A percentile compares a stretch with the other conserved stretches of the same genome.
phyloP scores from a whole-genome alignment of 2,797 vertebrate genomes.

The Hydrocynus forskahlii region DNA sequence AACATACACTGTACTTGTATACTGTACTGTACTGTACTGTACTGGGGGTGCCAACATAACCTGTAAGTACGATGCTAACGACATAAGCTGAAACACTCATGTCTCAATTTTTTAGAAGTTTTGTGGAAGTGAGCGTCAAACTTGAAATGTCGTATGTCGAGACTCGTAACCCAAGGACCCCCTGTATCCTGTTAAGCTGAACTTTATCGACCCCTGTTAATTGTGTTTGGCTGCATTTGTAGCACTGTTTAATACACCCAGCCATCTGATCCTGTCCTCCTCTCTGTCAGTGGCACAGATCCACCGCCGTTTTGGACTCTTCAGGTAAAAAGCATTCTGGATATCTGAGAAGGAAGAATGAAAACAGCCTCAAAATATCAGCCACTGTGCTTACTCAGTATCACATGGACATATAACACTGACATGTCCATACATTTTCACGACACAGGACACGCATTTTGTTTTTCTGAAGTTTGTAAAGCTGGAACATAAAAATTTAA shows the following conservation, averaged over 20 bases:
- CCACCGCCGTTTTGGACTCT: constrained; percentile 78
- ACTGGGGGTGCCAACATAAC: no score
- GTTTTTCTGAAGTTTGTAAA: no score
- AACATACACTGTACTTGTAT: no score
- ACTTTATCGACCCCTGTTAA: neutral
- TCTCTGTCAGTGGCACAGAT: constrained; percentile 75
- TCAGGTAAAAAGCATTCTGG: constrained; percentile 80
- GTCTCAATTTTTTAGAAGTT: no score
- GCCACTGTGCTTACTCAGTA: neutral
- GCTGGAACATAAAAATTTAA: no score
- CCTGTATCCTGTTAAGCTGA: neutral
- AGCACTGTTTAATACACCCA: constrained; percentile 72
- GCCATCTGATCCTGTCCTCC: constrained; percentile 76
- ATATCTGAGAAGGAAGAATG: constrained; percentile 71
- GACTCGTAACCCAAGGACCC: no score
- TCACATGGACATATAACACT: neutral
- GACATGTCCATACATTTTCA: neutral
- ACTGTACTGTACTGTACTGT: no score
- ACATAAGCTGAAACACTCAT: no score
- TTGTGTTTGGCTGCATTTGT: constrained; percentile 63
- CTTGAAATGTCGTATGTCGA: no score
- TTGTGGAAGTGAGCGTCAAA: no score
- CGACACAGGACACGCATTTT: no score
- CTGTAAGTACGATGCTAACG: no score
- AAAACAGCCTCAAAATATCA: neutral